phyloP scores from a whole-genome alignment of 2,113 vertebrate genomes.

The Anseranas semipalmata region DNA sequence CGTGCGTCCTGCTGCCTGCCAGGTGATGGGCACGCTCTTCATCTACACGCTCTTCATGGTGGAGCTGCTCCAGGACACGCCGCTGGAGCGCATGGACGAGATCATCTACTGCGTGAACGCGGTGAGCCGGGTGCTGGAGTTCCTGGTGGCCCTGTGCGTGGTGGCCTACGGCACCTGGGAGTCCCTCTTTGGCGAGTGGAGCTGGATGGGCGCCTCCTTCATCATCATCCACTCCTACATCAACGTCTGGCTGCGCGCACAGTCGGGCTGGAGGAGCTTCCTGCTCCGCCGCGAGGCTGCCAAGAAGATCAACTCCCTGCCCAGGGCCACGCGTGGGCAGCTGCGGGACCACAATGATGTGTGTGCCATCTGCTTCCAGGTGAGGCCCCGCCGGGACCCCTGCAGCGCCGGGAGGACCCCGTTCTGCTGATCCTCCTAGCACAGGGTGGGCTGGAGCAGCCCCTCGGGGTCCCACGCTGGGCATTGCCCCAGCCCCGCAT shows the following conservation, averaged over 20 bases:
- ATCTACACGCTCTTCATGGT: constrained; percentile 86
- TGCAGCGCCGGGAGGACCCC: neutral
- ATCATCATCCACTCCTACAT: constrained; percentile 90
- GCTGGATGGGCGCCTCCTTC: constrained; percentile 88
- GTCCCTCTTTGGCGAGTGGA: constrained; percentile 88
- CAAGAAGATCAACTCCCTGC: constrained; percentile 84
- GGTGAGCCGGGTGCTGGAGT: constrained; percentile 86
- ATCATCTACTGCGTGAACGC: constrained; percentile 86
- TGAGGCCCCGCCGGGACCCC: neutral
- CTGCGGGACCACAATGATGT: constrained; percentile 81
- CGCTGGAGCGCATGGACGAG: constrained; percentile 85
- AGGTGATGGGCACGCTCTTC: constrained; percentile 87
- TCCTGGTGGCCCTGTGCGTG: constrained; percentile 86
- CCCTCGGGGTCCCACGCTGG: neutral
- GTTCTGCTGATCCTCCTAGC: neutral
- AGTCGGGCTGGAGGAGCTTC: constrained; percentile 87
- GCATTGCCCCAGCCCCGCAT: too few species aligned
- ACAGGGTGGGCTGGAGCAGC: too few species aligned
- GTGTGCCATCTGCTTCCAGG: constrained; percentile 91
- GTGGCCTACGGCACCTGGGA: constrained; percentile 88
- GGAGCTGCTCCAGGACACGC: constrained; percentile 78
- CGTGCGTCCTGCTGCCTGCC: accelerated
- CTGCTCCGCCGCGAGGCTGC: constrained; percentile 83
- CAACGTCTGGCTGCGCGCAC: constrained; percentile 89
- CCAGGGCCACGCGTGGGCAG: constrained; percentile 77